Evolutionary conservation across 30 jellyfish, hydroid and myxozoan genomes (phyloP).

Genomic region (Nemopilema nomurai): DNA sequence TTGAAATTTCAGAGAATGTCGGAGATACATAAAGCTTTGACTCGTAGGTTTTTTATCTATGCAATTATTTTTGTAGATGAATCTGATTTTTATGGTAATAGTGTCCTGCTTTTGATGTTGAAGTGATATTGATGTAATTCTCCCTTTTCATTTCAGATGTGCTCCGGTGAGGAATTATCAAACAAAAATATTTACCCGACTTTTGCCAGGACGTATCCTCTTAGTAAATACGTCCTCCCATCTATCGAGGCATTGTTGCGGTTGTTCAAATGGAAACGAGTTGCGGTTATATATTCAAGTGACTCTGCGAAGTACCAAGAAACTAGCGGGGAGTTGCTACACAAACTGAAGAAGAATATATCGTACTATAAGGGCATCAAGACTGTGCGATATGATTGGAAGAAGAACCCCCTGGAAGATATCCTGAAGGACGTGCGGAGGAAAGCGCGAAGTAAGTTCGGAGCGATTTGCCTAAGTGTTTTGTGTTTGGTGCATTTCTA

Average conservation of each 20-base stretch:
- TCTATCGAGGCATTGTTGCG: conserved; percentile 44
- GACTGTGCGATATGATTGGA: conserved; percentile 9
- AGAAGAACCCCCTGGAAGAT: background rate
- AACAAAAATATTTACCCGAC: conserved; percentile 61
- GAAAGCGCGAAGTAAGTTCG: conserved; percentile 72
- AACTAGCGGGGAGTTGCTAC: conserved; percentile 39
- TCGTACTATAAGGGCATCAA: conserved; percentile 43
- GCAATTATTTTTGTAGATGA: too few relatives aligned
- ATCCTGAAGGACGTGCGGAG: conserved; percentile 54
- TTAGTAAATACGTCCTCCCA: conserved; percentile 37
- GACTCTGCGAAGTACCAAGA: conserved; percentile 54
- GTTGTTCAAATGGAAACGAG: conserved; percentile 55
- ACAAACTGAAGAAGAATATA: conserved; percentile 10
- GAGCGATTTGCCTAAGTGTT: background rate
- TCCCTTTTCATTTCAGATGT: conserved; percentile 45
- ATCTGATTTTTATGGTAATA: too few relatives aligned
- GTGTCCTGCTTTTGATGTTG: background rate
- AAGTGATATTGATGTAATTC: background rate
- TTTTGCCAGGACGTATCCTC: conserved; percentile 66
- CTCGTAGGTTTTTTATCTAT: too few relatives aligned
- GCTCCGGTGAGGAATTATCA: conserved; percentile 61
- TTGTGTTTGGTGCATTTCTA: background rate
- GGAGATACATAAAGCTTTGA: too few relatives aligned
- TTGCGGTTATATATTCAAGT: conserved; percentile 55
- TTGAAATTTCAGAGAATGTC: too few relatives aligned